Percentiles rank a stretch among this genome's conserved stretches.
These are phyloP conservation scores for Cheilosia impressa DNA, from an alignment of 2,888 invertebrate genomes.

Conservation along the genomic window DNA sequence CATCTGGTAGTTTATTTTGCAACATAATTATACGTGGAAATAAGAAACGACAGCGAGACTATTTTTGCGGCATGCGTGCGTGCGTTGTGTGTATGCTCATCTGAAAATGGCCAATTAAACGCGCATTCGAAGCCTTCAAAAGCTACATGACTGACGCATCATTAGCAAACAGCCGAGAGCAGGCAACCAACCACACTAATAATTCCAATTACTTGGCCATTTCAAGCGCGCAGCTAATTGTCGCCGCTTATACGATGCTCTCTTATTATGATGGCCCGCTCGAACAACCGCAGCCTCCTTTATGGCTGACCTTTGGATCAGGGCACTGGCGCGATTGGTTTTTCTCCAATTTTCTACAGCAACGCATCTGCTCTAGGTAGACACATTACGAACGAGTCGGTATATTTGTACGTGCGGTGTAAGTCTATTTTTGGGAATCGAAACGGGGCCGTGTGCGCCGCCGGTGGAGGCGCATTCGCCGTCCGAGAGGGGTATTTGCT, in stretches of 20 bases:
- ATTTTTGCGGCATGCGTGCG: constrained; percentile 1
- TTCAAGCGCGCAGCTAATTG: constrained; percentile 71
- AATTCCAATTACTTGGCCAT: constrained; percentile 72
- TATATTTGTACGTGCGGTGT: constrained; percentile 41
- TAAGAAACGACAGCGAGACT: constrained; percentile 20
- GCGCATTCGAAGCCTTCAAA: constrained; percentile 66
- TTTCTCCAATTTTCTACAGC: constrained; percentile 42
- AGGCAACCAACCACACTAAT: constrained; percentile 57
- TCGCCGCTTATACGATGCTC: constrained; percentile 40
- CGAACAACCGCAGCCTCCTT: constrained; percentile 27
- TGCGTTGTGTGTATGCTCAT: constrained; percentile 30
- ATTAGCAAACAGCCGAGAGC: constrained; percentile 60
- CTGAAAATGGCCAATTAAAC: constrained; percentile 65
- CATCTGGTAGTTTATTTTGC: constrained; percentile 1
- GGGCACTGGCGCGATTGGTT: constrained; percentile 38
- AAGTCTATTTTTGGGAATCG: constrained; percentile 70
- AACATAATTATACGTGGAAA: constrained; percentile 20
- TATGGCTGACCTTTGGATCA: constrained; percentile 67
- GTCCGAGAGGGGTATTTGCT: constrained; percentile 39
- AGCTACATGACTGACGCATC: constrained; percentile 65
- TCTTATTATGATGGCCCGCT: constrained; percentile 24
- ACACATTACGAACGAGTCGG: background rate
- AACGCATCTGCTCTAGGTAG: constrained; percentile 49
- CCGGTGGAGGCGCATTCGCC: constrained; percentile 42
- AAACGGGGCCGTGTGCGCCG: constrained; percentile 58